Base-by-base conservation (phyloP, 2,888 invertebrate genomes). In the Daptonema setosum region DNA sequence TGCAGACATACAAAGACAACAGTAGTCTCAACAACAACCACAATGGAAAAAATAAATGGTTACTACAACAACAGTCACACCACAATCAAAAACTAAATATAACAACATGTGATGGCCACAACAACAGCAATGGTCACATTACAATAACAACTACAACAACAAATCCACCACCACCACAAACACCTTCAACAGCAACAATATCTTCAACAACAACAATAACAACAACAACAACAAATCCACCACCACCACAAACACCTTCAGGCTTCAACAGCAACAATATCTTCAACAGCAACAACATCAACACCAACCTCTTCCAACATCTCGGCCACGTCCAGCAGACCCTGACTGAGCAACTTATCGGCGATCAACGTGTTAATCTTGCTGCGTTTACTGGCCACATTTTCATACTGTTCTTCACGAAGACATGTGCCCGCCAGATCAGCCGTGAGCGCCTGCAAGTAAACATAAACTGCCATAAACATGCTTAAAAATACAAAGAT, bases 311-410 rank as follows among this genome's bases (percentile, higher is more conserved):
- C 72, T 57, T 80, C 80, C 52, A 87, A 72, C 63, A 82, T 79
- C 68, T 88, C 86, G 1, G 88, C 90, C 41, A 91, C 87, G 56
- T 88, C 87, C 63, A 88, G 80, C 79, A 87, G 80, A 50, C 93
- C 93, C 75, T 90, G 87, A 62, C 91, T 80, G 68, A 87, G 85
- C 70, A 91, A 85, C 76, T 95, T 93, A 70, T 93, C 87, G 64
- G 87, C 87, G 60, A 93, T 85, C 25, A 88, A 86, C 74, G 83
- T 81, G 71, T 85, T 85, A n/a, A 87, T 73, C 24, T 83, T 72
- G 66, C 79, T 77, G 54, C 79, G 74, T 66, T 82, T 82, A 53
- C 81, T 79, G 1, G 80, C 76, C 1, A 80, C 79, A 60, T 80
- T 79, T 71, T 87, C 57, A 41, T 57, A 57, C 17, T 22, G 85